phyloP scores from a whole-genome alignment of 2,113 vertebrate species.

The Ciconia maguari region DNA sequence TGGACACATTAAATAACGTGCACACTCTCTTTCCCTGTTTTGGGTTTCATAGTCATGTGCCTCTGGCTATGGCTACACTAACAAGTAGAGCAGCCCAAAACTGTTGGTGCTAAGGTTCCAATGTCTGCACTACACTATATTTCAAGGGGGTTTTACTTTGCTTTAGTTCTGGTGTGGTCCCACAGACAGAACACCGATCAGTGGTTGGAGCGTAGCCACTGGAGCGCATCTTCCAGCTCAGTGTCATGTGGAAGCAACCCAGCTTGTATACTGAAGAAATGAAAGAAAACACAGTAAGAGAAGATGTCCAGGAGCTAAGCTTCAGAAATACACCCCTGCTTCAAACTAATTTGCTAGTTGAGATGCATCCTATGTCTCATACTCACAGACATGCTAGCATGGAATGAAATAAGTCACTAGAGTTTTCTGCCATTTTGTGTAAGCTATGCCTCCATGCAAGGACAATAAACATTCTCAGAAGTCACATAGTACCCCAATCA shows the following conservation, averaged over 20 bases:
- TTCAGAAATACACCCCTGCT: not conserved
- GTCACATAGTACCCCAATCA: not conserved
- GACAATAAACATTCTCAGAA: not conserved
- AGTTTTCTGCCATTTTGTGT: not conserved
- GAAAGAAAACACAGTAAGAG: not conserved
- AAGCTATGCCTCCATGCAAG: not conserved
- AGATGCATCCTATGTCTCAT: fast-evolving
- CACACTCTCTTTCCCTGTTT: fast-evolving
- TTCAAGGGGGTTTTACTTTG: not conserved
- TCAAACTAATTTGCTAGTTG: not conserved
- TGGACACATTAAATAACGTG: not conserved
- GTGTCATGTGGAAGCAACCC: not conserved
- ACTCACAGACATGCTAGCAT: not conserved
- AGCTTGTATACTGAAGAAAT: not conserved
- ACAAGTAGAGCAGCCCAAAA: not conserved
- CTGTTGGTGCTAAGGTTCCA: fast-evolving
- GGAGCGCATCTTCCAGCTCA: not conserved
- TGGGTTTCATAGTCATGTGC: not conserved
- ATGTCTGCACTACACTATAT: fast-evolving
- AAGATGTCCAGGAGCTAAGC: not conserved
- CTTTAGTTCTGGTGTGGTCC: not conserved
- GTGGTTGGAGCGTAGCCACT: not conserved
- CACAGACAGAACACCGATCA: not conserved
- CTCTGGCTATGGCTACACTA: not conserved
- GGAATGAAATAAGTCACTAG: not conserved